Evolutionary conservation across 2,797 vertebrate genomes (phyloP).

Genomic region (Mycteria americana): DNA sequence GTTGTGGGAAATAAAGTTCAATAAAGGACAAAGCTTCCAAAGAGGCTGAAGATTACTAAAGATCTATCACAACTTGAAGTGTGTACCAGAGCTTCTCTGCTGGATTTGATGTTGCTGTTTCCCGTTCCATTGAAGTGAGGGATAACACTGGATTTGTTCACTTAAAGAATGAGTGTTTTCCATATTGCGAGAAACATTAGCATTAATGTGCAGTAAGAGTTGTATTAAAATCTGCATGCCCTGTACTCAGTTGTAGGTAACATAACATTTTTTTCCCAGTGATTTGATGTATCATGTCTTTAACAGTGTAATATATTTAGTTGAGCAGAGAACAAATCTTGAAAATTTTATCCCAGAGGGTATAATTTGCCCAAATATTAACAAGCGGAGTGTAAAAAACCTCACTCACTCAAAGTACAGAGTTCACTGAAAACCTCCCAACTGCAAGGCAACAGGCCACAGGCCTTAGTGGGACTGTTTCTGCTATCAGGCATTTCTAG

Average conservation of each 20-base stretch:
- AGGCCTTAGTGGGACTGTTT: neutral
- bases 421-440: neutral
- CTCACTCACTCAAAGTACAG: neutral
- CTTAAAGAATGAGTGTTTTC: neutral
- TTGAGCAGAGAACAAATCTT: neutral
- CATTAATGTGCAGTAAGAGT: neutral
- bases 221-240: neutral
- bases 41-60: neutral
- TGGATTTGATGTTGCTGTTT: neutral
- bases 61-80: neutral
- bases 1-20: neutral
- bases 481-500: neutral
- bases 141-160: neutral
- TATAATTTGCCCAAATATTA: neutral
- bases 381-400: neutral
- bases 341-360: neutral
- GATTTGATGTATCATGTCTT: neutral
- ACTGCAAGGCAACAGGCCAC: neutral
- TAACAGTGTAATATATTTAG: neutral
- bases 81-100: neutral
- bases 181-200: neutral
- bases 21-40: neutral
- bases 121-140: fast-evolving
- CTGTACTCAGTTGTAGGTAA: neutral
- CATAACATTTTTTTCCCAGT: neutral